phyloP scores from a whole-genome alignment of 1,140 invertebrate genomes.

The Drosophila virilis region DNA sequence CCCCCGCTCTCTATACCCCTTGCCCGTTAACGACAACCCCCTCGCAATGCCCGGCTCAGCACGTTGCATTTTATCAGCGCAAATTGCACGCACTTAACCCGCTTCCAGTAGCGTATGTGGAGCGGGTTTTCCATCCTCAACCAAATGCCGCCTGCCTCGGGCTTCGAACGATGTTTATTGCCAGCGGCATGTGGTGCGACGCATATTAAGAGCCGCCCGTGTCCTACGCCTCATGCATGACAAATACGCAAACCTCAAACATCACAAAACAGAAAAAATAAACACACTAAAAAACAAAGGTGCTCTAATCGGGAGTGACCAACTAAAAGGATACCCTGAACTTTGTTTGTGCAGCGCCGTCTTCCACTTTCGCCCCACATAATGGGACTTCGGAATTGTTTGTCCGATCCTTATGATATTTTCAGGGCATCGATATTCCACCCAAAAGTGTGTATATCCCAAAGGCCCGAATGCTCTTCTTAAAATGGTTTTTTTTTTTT shows the following conservation, averaged over 20 bases:
- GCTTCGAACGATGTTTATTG: slow-evolving; percentile 41
- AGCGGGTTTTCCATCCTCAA: slow-evolving; percentile 53
- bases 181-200: slow-evolving; percentile 35
- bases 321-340: background rate
- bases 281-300: background rate
- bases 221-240: slow-evolving; percentile 47
- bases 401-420: too few relatives aligned
- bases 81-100: slow-evolving; percentile 82
- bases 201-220: slow-evolving; percentile 48
- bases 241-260: slow-evolving; percentile 31
- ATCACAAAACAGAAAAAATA: background rate
- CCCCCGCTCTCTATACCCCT: background rate
- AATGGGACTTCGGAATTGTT: too few relatives aligned
- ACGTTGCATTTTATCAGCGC: slow-evolving; percentile 57
- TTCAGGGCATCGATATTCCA: too few relatives aligned
- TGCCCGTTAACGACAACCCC: background rate
- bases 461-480: too few relatives aligned
- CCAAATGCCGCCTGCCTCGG: slow-evolving; percentile 17
- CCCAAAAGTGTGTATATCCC: too few relatives aligned
- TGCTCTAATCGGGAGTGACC: background rate
- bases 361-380: too few relatives aligned
- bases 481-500: too few relatives aligned
- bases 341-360: too few relatives aligned
- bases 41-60: background rate
- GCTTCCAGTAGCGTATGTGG: slow-evolving; percentile 70